These are phyloP conservation scores for Sarcophilus harrisii DNA, from an alignment of 2,797 vertebrate species.

Conservation along the genomic window DNA sequence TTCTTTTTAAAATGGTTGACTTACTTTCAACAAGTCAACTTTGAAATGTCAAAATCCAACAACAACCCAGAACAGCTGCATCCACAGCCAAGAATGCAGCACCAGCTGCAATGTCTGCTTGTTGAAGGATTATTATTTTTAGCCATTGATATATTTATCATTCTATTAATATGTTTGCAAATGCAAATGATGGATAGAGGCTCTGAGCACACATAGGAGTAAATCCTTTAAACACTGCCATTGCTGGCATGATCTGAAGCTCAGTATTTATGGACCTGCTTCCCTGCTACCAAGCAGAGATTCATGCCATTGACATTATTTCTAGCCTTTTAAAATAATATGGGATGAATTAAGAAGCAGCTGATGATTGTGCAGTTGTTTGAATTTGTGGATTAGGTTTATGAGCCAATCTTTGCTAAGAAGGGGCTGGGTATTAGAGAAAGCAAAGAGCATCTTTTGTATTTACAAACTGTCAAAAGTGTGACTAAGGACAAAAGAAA, in stretches of 20 bases:
- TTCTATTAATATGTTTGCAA: constrained; percentile 56
- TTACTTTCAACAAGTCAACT: constrained; percentile 8
- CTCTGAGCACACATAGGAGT: constrained; percentile 14
- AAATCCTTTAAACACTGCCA: constrained; percentile 46
- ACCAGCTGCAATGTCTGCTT: not conserved
- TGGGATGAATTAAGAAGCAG: constrained; percentile 44
- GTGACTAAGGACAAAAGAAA: constrained; percentile 4
- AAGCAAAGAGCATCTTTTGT: constrained; percentile 19
- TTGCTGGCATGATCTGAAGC: constrained; percentile 38
- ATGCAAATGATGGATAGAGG: constrained; percentile 49
- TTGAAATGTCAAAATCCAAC: constrained; percentile 43
- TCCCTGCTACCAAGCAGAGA: constrained; percentile 36
- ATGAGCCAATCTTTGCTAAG: constrained; percentile 30
- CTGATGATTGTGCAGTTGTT: constrained; percentile 48
- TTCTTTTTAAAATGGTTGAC: constrained; percentile 8
- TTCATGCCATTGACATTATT: constrained; percentile 49
- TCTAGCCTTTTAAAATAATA: constrained; percentile 22
- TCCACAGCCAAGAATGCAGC: not conserved
- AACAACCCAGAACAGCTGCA: constrained; percentile 22
- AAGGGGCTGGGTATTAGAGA: constrained; percentile 31
- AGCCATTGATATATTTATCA: constrained; percentile 47
- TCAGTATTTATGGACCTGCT: constrained; percentile 50
- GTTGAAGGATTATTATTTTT: constrained; percentile 38
- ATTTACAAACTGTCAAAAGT: not conserved
- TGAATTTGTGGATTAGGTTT: constrained; percentile 36